These are phyloP conservation scores for Drosophila greeni DNA, from an alignment of 2,888 invertebrate genomes.

Conservation along the genomic window DNA sequence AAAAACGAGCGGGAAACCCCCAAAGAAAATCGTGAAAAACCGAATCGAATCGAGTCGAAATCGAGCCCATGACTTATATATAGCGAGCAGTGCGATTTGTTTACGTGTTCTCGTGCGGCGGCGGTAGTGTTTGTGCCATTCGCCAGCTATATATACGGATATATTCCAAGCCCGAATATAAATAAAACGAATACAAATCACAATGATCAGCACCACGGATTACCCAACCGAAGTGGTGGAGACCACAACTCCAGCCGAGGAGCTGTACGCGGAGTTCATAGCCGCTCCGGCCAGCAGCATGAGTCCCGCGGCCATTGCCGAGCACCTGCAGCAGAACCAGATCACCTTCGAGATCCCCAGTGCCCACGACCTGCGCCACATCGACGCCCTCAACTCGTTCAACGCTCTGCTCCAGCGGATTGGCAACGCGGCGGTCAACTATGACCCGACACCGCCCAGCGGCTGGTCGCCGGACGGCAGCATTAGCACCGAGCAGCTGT, in stretches of 20 bases:
- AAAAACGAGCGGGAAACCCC: slow-evolving; percentile 13
- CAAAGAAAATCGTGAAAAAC: slow-evolving; percentile 3
- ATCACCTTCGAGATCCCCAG: slow-evolving; percentile 78
- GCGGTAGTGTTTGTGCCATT: slow-evolving; percentile 36
- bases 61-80: slow-evolving; percentile 55
- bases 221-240: slow-evolving; percentile 50
- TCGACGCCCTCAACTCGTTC: slow-evolving; percentile 77
- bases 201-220: slow-evolving; percentile 57
- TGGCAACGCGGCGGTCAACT: slow-evolving; percentile 56
- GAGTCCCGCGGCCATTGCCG: slow-evolving; percentile 69
- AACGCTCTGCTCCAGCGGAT: slow-evolving; percentile 75
- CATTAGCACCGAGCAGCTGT: slow-evolving; percentile 76
- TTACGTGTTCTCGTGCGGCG: slow-evolving; percentile 60
- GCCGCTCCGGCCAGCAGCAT: slow-evolving; percentile 68
- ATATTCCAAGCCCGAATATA: slow-evolving; percentile 34
- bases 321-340: slow-evolving; percentile 76
- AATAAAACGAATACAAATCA: slow-evolving; percentile 8
- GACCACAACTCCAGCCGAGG: slow-evolving; percentile 40
- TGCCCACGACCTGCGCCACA: slow-evolving; percentile 77
- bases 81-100: slow-evolving; percentile 46
- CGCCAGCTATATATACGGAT: neutral
- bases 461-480: slow-evolving; percentile 48
- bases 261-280: slow-evolving; percentile 61
- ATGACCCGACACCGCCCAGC: slow-evolving; percentile 44
- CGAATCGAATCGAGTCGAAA: slow-evolving; percentile 5